Base-by-base conservation (phyloP, 2,113 vertebrate species). In the Pteropus alecto region DNA sequence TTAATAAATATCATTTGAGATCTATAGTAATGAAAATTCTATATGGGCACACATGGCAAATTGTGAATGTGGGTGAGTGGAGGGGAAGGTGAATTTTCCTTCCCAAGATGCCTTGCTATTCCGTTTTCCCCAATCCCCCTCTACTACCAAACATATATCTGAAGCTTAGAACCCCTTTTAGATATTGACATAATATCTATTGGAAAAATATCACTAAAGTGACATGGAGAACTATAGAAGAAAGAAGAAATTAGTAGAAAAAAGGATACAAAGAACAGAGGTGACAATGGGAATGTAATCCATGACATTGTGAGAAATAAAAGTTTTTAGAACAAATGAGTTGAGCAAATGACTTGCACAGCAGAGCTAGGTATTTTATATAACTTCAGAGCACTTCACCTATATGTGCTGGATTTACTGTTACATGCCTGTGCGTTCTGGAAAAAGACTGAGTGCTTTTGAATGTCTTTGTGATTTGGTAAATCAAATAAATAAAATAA, bases 361-460 rank as follows among this genome's bases (percentile, higher is more conserved):
- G 9, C 85, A 94, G 15, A 82, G 93, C 94, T 97, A 96, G 94
- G 87, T 97, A 96, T 97, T 97, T 97, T 93, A 96, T 96, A 95
- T 97, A 97, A 98, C 93, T 97, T 98, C 85, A 94, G 93, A 98
- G 93, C 92, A 97, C 90, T 98, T 98, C 97, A 97, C 97, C 96
- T 97, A 63, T 82, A 92, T 96, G 95, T 92, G 7, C 38, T 78
- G 43, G n/a, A 18, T 43, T 10, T 95, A 91, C 90, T 96, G 94
- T 95, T 96, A 54, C 65, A 61, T 93, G 71, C 28, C 86, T 93
- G 81, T 89, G 93, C 97, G 97, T 83, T 97, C 95, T 98, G 82
- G 71, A 88, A 92, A 94, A 30, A 97, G 54, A 54, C 71, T 96
- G 82, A 97, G 78, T 96, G 74, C 58, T 97, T 98, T 89, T 89